Percentiles rank a stretch among this genome's conserved stretches.
Conservation (phyloP, 2,113 vertebrate genomes). For the Leucosticte australis region DNA sequence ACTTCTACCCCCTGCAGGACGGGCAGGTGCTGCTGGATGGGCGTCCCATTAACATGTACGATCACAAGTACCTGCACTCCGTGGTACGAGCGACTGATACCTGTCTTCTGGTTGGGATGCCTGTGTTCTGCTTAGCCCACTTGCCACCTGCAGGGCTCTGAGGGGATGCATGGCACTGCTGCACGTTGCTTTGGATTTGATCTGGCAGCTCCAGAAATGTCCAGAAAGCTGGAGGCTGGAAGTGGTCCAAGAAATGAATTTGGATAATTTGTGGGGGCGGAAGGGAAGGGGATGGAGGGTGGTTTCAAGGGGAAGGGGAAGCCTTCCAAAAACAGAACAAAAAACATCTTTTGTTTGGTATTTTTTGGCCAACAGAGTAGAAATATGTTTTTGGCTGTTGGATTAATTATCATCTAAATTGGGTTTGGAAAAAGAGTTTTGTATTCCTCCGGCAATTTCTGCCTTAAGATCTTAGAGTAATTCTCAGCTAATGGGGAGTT, state of each 20-base stretch:
- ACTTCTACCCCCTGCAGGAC: conserved; percentile 88
- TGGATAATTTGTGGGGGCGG: background rate
- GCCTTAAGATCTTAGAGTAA: background rate
- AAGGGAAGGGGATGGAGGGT: background rate
- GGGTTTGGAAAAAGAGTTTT: background rate
- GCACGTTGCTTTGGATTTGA: background rate
- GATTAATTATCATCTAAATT: background rate
- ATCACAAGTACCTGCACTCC: conserved; percentile 90
- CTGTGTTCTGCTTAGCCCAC: background rate
- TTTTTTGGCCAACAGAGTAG: background rate
- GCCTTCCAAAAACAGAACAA: background rate
- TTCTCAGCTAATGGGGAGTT: background rate
- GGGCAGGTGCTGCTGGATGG: conserved; percentile 92
- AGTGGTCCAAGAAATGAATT: background rate
- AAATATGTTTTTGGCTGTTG: background rate
- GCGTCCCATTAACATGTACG: conserved; percentile 79
- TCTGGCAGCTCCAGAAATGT: background rate
- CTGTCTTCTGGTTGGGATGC: background rate
- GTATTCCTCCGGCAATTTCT: background rate
- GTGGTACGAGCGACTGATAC: conserved; percentile 76
- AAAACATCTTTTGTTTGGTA: background rate
- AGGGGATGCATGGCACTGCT: background rate
- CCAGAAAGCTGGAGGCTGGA: conserved; percentile 20
- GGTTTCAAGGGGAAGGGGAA: background rate
- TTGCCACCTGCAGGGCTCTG: background rate